A percentile compares a stretch with the other conserved stretches of the same genome.
phyloP scores from a whole-genome alignment of 1,140 invertebrate genomes.

The Octopus bimaculoides region DNA sequence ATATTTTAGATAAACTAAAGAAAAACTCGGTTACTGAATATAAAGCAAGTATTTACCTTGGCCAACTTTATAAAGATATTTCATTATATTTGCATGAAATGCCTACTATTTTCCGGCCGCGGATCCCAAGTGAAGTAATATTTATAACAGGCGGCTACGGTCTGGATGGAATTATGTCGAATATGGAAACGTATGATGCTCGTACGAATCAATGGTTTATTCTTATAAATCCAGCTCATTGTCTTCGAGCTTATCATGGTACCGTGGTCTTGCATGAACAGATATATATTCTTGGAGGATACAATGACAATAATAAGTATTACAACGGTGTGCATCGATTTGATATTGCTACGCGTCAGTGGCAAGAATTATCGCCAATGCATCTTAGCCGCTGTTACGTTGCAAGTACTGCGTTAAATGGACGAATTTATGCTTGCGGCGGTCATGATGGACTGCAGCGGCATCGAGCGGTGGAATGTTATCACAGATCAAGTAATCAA shows the following conservation, averaged over 20 bases:
- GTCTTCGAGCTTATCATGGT: conserved; percentile 70
- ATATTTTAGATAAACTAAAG: background rate
- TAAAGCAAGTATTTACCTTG: background rate
- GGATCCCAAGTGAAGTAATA: conserved; percentile 29
- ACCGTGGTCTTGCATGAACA: conserved; percentile 66
- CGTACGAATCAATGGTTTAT: conserved; percentile 68
- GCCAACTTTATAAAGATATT: no score
- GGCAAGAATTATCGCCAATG: conserved; percentile 49
- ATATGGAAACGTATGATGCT: conserved; percentile 74
- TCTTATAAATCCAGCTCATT: background rate
- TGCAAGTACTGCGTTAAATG: conserved; percentile 67
- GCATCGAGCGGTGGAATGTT: conserved; percentile 60
- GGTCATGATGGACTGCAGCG: conserved; percentile 59
- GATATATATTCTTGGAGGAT: conserved; percentile 71
- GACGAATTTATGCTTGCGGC: conserved; percentile 78
- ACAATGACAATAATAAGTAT: conserved; percentile 53
- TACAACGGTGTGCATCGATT: conserved; percentile 47
- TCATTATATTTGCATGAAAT: background rate
- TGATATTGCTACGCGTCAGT: conserved; percentile 37
- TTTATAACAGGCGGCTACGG: conserved; percentile 72
- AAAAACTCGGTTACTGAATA: background rate
- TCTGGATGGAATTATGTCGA: conserved; percentile 66
- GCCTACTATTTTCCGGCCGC: background rate
- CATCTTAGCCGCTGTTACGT: conserved; percentile 59
- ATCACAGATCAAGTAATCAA: conserved; percentile 54